These are phyloP conservation scores for Sebastolobus alascanus DNA, from an alignment of 2,797 vertebrate species.

Conservation along the genomic window DNA sequence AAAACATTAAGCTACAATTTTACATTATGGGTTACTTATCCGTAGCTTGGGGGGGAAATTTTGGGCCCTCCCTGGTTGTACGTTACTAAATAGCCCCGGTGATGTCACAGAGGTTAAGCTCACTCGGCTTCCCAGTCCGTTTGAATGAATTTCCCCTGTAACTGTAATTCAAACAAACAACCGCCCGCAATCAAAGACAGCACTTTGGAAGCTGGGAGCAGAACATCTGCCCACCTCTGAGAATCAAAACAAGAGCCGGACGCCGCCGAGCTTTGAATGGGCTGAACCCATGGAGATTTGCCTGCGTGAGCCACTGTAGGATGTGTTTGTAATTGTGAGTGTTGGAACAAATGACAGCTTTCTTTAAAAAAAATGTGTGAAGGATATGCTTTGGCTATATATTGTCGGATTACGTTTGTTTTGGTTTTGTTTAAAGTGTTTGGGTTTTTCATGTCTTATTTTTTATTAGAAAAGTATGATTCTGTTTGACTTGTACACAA, in stretches of 20 bases:
- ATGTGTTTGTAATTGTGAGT: conserved; percentile 36
- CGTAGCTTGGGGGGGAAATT: conserved; percentile 37
- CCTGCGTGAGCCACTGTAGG: conserved; percentile 17
- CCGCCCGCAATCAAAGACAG: conserved; percentile 50
- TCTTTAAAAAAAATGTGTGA: conserved; percentile 29
- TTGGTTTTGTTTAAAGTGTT: conserved; percentile 22
- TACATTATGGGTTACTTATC: conserved; percentile 61
- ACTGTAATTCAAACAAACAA: conserved; percentile 64
- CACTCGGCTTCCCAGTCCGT: conserved; percentile 48
- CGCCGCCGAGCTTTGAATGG: not conserved
- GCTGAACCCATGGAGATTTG: conserved; percentile 36
- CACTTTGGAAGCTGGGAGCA: conserved; percentile 48
- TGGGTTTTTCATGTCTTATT: not conserved
- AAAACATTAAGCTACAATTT: conserved; percentile 71
- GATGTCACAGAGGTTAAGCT: conserved; percentile 65
- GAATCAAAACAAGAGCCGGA: conserved; percentile 51
- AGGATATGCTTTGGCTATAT: conserved; percentile 28
- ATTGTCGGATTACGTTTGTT: conserved; percentile 12
- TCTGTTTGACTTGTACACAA: conserved; percentile 1
- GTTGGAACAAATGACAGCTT: conserved; percentile 41
- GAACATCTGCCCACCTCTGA: conserved; percentile 62
- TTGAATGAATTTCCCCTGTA: conserved; percentile 54
- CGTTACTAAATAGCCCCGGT: conserved; percentile 45
- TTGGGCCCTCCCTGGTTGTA: conserved; percentile 50
- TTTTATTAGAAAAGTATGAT: not conserved